These are phyloP conservation scores for Gnatocerus cornutus DNA, from an alignment of 2,888 invertebrate genomes.

Conservation along the genomic window DNA sequence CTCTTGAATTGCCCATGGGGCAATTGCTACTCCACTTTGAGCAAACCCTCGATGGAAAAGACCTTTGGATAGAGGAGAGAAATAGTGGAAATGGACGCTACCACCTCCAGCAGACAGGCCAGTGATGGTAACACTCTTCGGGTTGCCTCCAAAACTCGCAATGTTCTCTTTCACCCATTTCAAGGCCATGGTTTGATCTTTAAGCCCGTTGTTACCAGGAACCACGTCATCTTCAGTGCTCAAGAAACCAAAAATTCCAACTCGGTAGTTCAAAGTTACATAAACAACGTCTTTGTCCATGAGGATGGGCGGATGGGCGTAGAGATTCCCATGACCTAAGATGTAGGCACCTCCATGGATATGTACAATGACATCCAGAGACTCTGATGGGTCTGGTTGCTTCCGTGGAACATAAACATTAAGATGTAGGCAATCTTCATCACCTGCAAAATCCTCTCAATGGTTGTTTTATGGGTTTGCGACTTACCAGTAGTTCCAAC, in stretches of 20 bases:
- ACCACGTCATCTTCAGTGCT: slow-evolving; percentile 81
- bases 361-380: slow-evolving; percentile 77
- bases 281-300: slow-evolving; percentile 79
- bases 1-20: slow-evolving; percentile 60
- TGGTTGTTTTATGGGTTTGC: no score
- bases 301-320: slow-evolving; percentile 74
- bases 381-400: slow-evolving; percentile 64
- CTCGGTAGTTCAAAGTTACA: slow-evolving; percentile 81
- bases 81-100: slow-evolving; percentile 80
- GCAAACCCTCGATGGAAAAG: slow-evolving; percentile 64
- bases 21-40: slow-evolving; percentile 63
- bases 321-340: slow-evolving; percentile 75
- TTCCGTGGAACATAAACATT: slow-evolving; percentile 77
- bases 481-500: not conserved
- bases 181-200: slow-evolving; percentile 82
- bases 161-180: slow-evolving; percentile 82
- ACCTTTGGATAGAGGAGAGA: slow-evolving; percentile 74
- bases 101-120: slow-evolving; percentile 82
- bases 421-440: slow-evolving; percentile 80
- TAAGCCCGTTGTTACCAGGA: slow-evolving; percentile 83
- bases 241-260: slow-evolving; percentile 84
- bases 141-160: slow-evolving; percentile 81
- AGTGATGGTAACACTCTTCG: slow-evolving; percentile 76
- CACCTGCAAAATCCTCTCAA: slow-evolving; percentile 69
- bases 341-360: slow-evolving; percentile 84